These are phyloP conservation scores for Cyanocitta stelleri DNA, from an alignment of 2,113 vertebrate species.

Conservation along the genomic window DNA sequence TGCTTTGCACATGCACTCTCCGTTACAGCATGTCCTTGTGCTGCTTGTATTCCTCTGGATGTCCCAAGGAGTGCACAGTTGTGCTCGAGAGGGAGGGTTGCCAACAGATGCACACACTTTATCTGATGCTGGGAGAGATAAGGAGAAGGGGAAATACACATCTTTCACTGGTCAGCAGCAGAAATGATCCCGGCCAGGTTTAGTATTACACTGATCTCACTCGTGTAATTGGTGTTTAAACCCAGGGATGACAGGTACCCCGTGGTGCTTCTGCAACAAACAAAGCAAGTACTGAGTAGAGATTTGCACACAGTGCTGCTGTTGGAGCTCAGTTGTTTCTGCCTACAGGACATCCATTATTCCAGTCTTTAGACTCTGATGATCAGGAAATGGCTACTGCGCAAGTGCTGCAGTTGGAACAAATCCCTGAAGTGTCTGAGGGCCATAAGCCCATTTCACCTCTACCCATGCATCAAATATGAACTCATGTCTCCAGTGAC, in stretches of 20 bases:
- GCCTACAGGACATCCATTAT: neutral
- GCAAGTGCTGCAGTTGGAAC: neutral
- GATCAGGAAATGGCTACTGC: neutral
- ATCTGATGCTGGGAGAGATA: neutral
- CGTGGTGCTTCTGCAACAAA: neutral
- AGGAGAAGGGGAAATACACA: neutral
- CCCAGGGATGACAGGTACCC: neutral
- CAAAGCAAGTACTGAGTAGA: neutral
- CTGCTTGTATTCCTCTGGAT: neutral
- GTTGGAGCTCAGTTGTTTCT: neutral
- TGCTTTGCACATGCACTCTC: rapidly evolving
- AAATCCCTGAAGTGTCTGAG: conserved; percentile 31
- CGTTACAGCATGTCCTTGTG: rapidly evolving
- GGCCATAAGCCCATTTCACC: neutral
- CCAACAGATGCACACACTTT: neutral
- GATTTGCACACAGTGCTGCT: neutral
- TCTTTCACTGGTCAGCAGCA: neutral
- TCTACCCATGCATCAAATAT: conserved; percentile 57
- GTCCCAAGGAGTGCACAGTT: neutral
- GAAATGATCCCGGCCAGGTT: neutral
- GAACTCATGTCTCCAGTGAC: neutral
- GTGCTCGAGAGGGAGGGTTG: neutral
- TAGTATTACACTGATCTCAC: neutral
- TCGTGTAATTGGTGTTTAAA: neutral
- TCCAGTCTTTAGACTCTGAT: neutral